A percentile compares a stretch with the other conserved stretches of the same genome.
Evolutionary conservation across 2,797 vertebrate genomes (phyloP).

Genomic region (Rachycentron canadum): DNA sequence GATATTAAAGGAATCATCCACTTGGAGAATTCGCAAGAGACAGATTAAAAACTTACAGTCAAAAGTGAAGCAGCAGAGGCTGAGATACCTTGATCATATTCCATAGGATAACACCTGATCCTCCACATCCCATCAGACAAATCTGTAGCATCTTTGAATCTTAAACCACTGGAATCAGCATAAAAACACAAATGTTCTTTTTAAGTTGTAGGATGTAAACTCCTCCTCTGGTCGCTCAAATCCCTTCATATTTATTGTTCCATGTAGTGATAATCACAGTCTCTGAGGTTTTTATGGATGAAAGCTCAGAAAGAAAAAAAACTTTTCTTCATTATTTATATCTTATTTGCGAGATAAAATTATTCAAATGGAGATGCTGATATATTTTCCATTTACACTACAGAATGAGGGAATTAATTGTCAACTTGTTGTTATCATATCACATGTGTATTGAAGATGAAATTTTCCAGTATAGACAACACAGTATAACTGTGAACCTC

Average conservation of each 20-base stretch:
- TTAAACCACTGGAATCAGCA: neutral
- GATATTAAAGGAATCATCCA: neutral
- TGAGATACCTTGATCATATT: neutral
- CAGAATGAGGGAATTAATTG: conserved; percentile 6
- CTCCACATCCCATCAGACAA: neutral
- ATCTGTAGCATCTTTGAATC: neutral
- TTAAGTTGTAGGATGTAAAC: neutral
- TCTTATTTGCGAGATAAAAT: conserved; percentile 1
- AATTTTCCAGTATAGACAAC: neutral
- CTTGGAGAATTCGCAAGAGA: neutral
- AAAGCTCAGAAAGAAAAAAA: neutral
- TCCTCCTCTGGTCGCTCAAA: neutral
- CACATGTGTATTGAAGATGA: conserved; percentile 23
- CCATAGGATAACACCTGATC: neutral
- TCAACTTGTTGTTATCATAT: conserved; percentile 23
- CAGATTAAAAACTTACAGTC: neutral
- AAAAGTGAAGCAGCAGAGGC: too few relatives aligned
- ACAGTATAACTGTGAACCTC: conserved; percentile 31
- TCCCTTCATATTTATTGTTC: neutral
- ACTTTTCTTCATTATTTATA: conserved; percentile 5
- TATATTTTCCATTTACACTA: neutral
- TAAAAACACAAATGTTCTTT: neutral
- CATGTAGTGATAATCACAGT: neutral
- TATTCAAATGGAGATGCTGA: neutral
- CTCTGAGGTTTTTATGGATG: neutral